phyloP scores from a whole-genome alignment of 1,140 invertebrate genomes.

The Choristoneura fumiferana region DNA sequence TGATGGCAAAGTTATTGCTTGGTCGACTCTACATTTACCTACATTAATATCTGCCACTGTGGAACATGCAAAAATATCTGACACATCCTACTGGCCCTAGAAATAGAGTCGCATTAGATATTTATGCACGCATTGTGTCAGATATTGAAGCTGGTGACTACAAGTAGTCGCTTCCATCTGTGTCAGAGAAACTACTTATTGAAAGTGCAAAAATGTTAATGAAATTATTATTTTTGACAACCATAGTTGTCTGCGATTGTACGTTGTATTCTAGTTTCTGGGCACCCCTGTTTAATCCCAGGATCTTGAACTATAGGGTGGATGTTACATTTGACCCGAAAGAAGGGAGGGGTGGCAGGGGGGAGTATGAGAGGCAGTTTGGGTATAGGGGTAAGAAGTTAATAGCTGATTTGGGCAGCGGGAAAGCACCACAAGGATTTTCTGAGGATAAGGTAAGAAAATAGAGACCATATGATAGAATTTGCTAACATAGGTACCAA shows the following conservation, averaged over 20 bases:
- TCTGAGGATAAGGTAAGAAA: slow-evolving; percentile 33
- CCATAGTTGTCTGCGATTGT: slow-evolving; percentile 40
- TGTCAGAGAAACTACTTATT: too few relatives aligned
- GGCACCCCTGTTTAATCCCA: slow-evolving; percentile 60
- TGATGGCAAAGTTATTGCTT: too few relatives aligned
- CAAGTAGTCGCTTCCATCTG: too few relatives aligned
- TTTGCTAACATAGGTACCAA: too few relatives aligned
- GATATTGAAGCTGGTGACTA: too few relatives aligned
- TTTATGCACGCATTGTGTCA: too few relatives aligned
- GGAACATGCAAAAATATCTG: too few relatives aligned
- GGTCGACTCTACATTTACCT: too few relatives aligned
- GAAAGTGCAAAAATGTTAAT: slow-evolving; percentile 38
- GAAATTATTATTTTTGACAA: slow-evolving; percentile 35
- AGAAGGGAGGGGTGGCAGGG: slow-evolving; percentile 38
- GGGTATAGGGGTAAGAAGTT: slow-evolving; percentile 57
- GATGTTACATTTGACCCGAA: slow-evolving; percentile 55
- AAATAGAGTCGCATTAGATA: too few relatives aligned
- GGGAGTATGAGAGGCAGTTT: slow-evolving; percentile 47
- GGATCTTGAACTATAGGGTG: slow-evolving; percentile 61
- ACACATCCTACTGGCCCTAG: too few relatives aligned
- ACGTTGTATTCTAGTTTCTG: slow-evolving; percentile 65
- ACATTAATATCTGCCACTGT: too few relatives aligned
- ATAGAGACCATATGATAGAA: too few relatives aligned
- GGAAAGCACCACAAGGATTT: slow-evolving; percentile 38
- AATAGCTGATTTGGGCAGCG: slow-evolving; percentile 60